Evolutionary conservation across 1,140 invertebrate species (phyloP).

Genomic region (Hyphantria cunea): DNA sequence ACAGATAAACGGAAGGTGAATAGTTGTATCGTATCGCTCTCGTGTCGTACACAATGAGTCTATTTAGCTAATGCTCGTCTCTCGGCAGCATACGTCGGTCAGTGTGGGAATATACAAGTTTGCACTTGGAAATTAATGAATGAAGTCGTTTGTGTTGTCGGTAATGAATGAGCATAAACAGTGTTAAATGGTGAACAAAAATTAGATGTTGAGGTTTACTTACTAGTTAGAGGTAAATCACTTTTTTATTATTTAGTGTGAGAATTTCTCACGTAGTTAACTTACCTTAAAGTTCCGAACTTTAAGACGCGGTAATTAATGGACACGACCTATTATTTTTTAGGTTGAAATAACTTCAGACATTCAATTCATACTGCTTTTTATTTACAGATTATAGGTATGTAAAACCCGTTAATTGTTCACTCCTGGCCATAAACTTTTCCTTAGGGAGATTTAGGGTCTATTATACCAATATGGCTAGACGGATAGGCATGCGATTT

Average conservation of each 20-base stretch:
- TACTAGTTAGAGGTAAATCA: constrained; percentile 8
- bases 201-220: constrained; percentile 11
- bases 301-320: too few relatives aligned
- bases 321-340: too few relatives aligned
- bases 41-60: not conserved
- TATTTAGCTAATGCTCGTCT: constrained; percentile 60
- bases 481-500: too few relatives aligned
- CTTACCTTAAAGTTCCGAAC: not conserved
- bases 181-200: constrained; percentile 23
- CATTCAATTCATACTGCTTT: too few relatives aligned
- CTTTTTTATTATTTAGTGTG: constrained; percentile 8
- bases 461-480: too few relatives aligned
- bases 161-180: constrained; percentile 29
- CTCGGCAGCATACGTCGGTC: constrained; percentile 39
- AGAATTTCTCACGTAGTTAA: constrained; percentile 9
- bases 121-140: constrained; percentile 51
- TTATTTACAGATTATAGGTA: too few relatives aligned
- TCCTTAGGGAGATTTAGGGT: too few relatives aligned
- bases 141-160: constrained; percentile 45
- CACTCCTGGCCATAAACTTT: too few relatives aligned
- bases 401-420: too few relatives aligned
- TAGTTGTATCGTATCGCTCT: not conserved
- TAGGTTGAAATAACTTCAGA: too few relatives aligned
- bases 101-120: constrained; percentile 58
- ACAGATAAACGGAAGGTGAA: not conserved